Conservation (phyloP, 2,797 vertebrate genomes). For the Tadarida brasiliensis region DNA sequence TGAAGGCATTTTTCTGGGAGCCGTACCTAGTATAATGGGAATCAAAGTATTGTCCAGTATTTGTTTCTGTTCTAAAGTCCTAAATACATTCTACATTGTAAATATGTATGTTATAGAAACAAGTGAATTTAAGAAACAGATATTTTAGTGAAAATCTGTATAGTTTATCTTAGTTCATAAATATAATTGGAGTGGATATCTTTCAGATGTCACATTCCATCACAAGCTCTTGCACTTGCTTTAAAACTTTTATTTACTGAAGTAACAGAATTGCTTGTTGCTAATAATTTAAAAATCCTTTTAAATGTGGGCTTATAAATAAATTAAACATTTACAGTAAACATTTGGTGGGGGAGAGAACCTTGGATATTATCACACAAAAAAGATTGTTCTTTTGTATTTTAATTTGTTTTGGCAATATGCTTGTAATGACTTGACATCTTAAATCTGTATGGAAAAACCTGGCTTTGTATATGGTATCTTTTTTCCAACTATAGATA, state of each 20-base stretch:
- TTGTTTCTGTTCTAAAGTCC: not conserved
- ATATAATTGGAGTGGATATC: not conserved
- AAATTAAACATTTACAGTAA: not conserved
- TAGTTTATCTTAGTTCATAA: conserved; percentile 2
- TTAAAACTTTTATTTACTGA: not conserved
- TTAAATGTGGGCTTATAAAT: conserved; percentile 31
- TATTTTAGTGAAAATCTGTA: not conserved
- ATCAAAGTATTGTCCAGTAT: not conserved
- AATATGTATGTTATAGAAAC: not conserved
- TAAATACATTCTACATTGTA: not conserved
- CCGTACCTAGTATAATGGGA: not conserved
- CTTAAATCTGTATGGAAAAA: conserved; percentile 37
- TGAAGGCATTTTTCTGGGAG: not conserved
- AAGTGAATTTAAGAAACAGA: conserved; percentile 28
- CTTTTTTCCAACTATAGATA: not conserved
- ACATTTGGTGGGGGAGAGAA: not conserved
- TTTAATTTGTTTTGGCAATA: not conserved
- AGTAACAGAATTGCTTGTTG: not conserved
- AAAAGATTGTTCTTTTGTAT: conserved; percentile 20
- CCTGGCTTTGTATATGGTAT: not conserved
- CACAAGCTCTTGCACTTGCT: not conserved
- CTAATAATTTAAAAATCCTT: not conserved
- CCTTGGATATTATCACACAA: conserved; percentile 16
- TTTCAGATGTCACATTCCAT: not conserved
- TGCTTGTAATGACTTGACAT: not conserved